Evolutionary conservation across 2,113 vertebrate genomes (phyloP).

Genomic region (Hyperopisus bebe): DNA sequence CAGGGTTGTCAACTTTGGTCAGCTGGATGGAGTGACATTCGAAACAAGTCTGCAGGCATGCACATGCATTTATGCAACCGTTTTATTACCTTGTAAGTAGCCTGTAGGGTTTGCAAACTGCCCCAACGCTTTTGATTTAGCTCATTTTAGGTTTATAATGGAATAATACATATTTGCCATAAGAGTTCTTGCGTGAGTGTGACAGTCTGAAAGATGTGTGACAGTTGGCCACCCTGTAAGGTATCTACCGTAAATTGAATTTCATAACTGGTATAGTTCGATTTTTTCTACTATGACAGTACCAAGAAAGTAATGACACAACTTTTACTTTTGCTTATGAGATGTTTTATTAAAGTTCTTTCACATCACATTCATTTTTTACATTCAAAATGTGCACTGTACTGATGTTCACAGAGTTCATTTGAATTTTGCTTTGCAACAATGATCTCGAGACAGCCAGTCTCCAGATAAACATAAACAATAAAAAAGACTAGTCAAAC

Average conservation of each 20-base stretch:
- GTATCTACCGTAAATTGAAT: neutral
- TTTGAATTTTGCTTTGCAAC: neutral
- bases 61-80: neutral
- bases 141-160: neutral
- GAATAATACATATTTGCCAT: neutral
- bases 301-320: neutral
- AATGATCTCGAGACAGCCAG: neutral
- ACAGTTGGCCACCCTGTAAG: neutral
- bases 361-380: neutral
- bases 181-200: neutral
- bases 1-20: neutral
- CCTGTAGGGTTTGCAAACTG: neutral
- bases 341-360: neutral
- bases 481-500: conserved; percentile 28
- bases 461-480: neutral
- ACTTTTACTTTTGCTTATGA: neutral
- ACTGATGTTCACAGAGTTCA: neutral
- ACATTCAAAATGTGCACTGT: neutral
- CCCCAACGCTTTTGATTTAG: neutral
- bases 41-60: neutral
- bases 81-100: neutral
- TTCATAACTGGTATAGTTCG: neutral
- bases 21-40: neutral
- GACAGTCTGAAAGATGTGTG: neutral
- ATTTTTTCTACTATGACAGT: neutral